Evolutionary conservation across 2,888 invertebrate genomes (phyloP), one percentile per base, ranked within the genome.

Genomic region (Tenthredo mesomela): DNA sequence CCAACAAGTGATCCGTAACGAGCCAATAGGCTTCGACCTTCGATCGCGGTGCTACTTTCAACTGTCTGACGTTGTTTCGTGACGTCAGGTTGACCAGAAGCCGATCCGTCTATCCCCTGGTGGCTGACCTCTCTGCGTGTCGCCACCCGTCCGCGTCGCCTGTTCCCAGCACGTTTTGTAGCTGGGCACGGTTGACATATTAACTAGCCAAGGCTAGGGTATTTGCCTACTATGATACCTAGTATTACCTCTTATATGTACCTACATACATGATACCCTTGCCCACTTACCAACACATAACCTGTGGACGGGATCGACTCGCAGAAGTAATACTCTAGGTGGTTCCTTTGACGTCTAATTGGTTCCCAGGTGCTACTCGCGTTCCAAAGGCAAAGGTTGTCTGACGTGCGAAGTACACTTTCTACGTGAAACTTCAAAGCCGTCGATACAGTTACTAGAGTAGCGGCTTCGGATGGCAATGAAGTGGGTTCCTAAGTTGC

Each of bases 111-210:
- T 50, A 61, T 58, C 61, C 80, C 80, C n/a, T 77, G 77, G 65
- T 65, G 65, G 84, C 18, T 77, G 84, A 78, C 84, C 84, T 84
- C 33, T 15, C 50, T 29, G 43, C 12, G 84, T 78, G 47, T 75
- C 65, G 29, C 77, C 58, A 54, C 58, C 71, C 73, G 29, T 61
- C 47, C 58, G 58, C 73, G 43, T 61, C 47, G 70, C 40, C 73
- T 75, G 61, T 82, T 84, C 84, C 75, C 84, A 84, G 84, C 84
- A 75, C 84, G 73, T 84, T 84, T 77, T 54, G 33, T 33, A 77
- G 84, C 71, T 6, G 58, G 7, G 50, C 75, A 33, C 25, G 50
- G 58, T 43, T 43, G 75, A 75, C 84, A 84, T 84, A 84, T 75
- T 40, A 84, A 84, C 71, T 58, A 84, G 84, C 58, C 71, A 61